Conservation (phyloP, 2,888 invertebrate species). For the Carcina quercana region DNA sequence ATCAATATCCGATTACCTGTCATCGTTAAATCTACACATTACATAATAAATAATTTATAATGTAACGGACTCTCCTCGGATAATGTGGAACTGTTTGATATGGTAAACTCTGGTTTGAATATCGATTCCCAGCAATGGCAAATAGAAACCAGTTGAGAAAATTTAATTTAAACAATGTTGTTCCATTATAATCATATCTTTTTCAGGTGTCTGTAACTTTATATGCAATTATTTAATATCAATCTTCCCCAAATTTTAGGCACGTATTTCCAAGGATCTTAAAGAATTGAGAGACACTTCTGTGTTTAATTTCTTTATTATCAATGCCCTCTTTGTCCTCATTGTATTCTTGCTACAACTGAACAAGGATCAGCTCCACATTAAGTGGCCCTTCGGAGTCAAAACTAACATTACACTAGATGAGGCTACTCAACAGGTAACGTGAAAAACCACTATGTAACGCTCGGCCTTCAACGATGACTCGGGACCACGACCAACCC, state of each 20-base stretch:
- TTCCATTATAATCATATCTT: background rate
- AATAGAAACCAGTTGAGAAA: too few relatives aligned
- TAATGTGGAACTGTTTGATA: background rate
- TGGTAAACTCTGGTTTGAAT: too few relatives aligned
- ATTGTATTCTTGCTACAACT: constrained; percentile 98
- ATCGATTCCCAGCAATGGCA: too few relatives aligned
- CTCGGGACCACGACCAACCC: constrained; percentile 33
- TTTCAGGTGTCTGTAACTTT: background rate
- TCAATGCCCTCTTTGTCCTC: constrained; percentile 98
- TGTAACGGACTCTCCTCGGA: too few relatives aligned
- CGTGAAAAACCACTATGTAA: constrained; percentile 62
- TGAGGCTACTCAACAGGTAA: constrained; percentile 94
- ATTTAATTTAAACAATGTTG: too few relatives aligned
- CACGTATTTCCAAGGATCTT: constrained; percentile 91
- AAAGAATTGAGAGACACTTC: constrained; percentile 96
- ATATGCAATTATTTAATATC: constrained; percentile 23
- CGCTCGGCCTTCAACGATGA: constrained; percentile 69
- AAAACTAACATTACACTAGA: constrained; percentile 95
- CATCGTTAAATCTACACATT: too few relatives aligned
- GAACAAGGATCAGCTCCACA: constrained; percentile 96
- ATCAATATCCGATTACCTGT: too few relatives aligned
- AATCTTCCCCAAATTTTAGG: constrained; percentile 79
- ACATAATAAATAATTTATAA: background rate
- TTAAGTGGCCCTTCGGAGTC: constrained; percentile 97
- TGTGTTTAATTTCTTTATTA: constrained; percentile 98